These are phyloP conservation scores for Epinephelus moara DNA, from an alignment of 2,113 vertebrate species.

Conservation along the genomic window DNA sequence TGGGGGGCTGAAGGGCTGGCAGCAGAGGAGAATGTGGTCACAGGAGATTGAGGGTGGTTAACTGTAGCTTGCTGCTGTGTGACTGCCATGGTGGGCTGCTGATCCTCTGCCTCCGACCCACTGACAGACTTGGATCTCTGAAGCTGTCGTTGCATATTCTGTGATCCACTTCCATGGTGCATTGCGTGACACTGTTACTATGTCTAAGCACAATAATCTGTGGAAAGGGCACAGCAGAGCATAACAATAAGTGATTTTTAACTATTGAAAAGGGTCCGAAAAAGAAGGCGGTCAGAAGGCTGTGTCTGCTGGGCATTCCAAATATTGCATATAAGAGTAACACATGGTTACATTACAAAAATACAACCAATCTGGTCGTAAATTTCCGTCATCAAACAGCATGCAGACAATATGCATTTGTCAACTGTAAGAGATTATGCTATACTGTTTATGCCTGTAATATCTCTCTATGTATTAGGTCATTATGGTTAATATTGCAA, in stretches of 20 bases:
- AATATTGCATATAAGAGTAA: not conserved
- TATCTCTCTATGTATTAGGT: not conserved
- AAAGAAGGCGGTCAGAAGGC: not conserved
- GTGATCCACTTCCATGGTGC: conserved; percentile 98
- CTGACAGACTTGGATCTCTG: conserved; percentile 93
- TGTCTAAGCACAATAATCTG: conserved; percentile 69
- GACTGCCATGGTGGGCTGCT: conserved; percentile 83
- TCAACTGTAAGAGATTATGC: not conserved
- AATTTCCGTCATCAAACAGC: not conserved
- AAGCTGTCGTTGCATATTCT: conserved; percentile 93
- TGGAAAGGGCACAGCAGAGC: conserved; percentile 24
- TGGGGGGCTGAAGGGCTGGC: conserved; percentile 92
- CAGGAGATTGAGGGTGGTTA: conserved; percentile 91
- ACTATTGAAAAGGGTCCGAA: not conserved
- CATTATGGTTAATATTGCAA: not conserved
- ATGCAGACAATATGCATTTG: not conserved
- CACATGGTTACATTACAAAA: not conserved
- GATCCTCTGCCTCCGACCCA: conserved; percentile 92
- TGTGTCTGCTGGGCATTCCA: not conserved
- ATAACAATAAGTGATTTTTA: conserved; percentile 18
- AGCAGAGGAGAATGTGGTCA: conserved; percentile 90
- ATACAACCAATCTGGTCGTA: not conserved
- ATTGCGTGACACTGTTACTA: conserved; percentile 87
- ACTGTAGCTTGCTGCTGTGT: conserved; percentile 82
- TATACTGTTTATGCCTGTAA: not conserved